Evolutionary conservation across 2,113 vertebrate genomes (phyloP).

Genomic region (Cervus canadensis): DNA sequence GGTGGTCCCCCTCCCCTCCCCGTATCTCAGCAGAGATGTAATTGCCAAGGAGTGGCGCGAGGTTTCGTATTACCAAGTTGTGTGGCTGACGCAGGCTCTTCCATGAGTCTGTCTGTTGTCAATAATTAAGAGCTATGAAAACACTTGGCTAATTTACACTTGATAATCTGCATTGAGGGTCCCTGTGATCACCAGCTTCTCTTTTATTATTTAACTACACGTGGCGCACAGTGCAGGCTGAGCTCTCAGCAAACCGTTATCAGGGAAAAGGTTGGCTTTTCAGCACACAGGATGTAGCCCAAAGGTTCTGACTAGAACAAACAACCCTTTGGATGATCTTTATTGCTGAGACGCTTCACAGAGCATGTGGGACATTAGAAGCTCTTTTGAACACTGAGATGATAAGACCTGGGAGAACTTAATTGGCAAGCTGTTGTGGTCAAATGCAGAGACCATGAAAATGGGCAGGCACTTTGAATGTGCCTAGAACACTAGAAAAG

Average conservation of each 20-base stretch:
- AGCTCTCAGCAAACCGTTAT: not conserved
- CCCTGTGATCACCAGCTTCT: constrained; percentile 40
- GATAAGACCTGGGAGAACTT: constrained; percentile 22
- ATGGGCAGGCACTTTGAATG: not conserved
- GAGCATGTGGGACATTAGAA: constrained; percentile 44
- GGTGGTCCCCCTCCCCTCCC: not conserved
- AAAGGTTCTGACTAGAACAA: not conserved
- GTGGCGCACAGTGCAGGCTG: not conserved
- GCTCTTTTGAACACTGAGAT: constrained; percentile 31
- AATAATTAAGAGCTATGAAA: constrained; percentile 69
- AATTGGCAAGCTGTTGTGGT: constrained; percentile 41
- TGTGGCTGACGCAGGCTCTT: not conserved
- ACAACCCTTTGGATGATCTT: not conserved
- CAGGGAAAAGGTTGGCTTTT: not conserved
- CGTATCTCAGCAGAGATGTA: not conserved
- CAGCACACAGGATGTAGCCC: not conserved
- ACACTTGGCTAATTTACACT: constrained; percentile 62
- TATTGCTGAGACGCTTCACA: not conserved
- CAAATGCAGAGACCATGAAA: not conserved
- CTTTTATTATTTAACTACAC: constrained; percentile 55
- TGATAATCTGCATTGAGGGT: constrained; percentile 57
- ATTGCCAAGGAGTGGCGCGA: constrained; percentile 20
- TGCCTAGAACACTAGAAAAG: not conserved
- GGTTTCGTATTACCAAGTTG: constrained; percentile 49
- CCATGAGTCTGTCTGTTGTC: constrained; percentile 50